phyloP scores from a whole-genome alignment of 2,797 vertebrate species.

The Merluccius polli region DNA sequence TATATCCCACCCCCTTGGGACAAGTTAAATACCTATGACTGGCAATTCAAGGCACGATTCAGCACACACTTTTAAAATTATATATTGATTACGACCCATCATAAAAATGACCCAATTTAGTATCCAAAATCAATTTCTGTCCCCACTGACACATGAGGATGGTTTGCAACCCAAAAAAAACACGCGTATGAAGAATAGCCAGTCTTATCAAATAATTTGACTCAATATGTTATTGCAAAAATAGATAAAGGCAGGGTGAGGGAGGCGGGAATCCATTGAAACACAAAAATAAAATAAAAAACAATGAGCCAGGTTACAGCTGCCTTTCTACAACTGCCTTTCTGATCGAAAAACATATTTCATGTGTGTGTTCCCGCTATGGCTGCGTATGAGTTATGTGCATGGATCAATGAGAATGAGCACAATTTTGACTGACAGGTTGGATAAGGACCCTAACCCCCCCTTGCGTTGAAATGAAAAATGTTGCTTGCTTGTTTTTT shows the following conservation, averaged over 20 bases:
- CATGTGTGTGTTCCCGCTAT: constrained; percentile 28
- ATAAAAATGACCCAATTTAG: constrained; percentile 68
- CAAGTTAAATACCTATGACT: constrained; percentile 49
- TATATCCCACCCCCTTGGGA: constrained; percentile 43
- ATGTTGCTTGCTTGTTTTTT: constrained; percentile 35
- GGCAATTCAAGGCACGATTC: constrained; percentile 33
- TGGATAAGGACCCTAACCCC: constrained; percentile 25
- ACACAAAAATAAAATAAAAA: constrained; percentile 23
- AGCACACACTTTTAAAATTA: constrained; percentile 59
- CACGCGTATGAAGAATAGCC: neutral
- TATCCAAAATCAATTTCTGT: constrained; percentile 65
- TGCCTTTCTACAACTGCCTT: constrained; percentile 1
- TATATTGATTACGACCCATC: constrained; percentile 62
- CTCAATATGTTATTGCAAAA: constrained; percentile 50
- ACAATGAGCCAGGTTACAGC: constrained; percentile 28
- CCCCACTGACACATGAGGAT: constrained; percentile 32
- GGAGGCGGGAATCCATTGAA: constrained; percentile 36
- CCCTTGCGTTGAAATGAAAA: constrained; percentile 39
- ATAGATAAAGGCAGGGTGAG: constrained; percentile 53
- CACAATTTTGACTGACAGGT: constrained; percentile 41
- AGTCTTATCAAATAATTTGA: constrained; percentile 62
- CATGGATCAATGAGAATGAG: constrained; percentile 20
- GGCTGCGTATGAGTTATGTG: constrained; percentile 40
- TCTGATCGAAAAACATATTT: constrained; percentile 47
- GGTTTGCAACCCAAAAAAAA: constrained; percentile 19